Evolutionary conservation across 2,888 invertebrate species (phyloP), one percentile per base, ranked within the genome.

Genomic region (Hedya salicella): DNA sequence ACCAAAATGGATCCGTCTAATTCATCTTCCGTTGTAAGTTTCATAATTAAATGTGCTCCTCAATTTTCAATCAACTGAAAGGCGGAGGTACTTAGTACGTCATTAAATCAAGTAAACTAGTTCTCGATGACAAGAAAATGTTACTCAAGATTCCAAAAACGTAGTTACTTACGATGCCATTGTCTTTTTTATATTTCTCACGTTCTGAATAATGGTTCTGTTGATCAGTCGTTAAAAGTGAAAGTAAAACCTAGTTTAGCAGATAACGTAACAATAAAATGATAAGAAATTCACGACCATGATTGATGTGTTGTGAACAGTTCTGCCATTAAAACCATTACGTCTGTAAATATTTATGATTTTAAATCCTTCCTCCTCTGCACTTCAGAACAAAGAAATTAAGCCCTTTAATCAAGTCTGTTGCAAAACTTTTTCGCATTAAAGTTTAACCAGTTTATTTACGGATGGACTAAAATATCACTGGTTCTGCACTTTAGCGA

Each of bases 231-330:
- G 17, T 42, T 32, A 57, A 46, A 59, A 57, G 49, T 42, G 44
- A 64, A 64, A 52, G 50, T 44, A 57, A n/a, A 64, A 64, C 56
- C 56, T n/a, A 19, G 32, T 21, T 64, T 49, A n/a, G 17, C 30
- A 57, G 44, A 52, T 57, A 64, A 49, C 32, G 49, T 50, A 44
- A 64, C 50, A 6, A 36, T 50, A 44, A 46, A 32, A 57, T 25
- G 30, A 50, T 50, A 64, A 46, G 62, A 53, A 50, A 50, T 39
- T 46, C 17, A 48, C 44, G 17, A 53, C 9, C 52, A n/a, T 46
- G 53, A 25, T 21, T 36, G 9, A 36, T 36, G 36, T 8, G 16
- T 53, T 3, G 17, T 53, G 25, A 30, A 46, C 30, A 48, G 19
- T n/a, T 5, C n/a, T 32, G n/a, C n/a, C n/a, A 1, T 44, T 4